Conservation (phyloP, 2,113 vertebrate species). For the Oxyruncus cristatus region DNA sequence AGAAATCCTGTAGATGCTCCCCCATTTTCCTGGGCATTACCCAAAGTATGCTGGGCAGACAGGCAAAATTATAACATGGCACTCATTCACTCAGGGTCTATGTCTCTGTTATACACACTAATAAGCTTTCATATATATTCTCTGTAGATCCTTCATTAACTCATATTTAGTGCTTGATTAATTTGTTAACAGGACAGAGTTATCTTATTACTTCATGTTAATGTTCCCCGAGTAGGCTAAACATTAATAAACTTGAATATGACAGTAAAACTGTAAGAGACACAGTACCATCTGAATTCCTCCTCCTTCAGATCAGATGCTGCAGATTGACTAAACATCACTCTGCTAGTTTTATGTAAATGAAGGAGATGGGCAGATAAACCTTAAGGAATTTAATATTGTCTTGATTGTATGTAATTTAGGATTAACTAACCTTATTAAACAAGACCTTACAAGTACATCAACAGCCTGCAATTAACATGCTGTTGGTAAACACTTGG, state of each 20-base stretch:
- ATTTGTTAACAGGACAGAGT: conserved; percentile 19
- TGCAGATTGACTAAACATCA: conserved; percentile 20
- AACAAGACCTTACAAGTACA: conserved; percentile 13
- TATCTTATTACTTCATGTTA: background rate
- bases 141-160: background rate
- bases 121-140: background rate
- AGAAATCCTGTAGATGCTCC: background rate
- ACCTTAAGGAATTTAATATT: conserved; percentile 9
- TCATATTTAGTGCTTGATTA: conserved; percentile 30
- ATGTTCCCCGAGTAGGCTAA: background rate
- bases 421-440: conserved; percentile 34
- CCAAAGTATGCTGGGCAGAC: background rate
- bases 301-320: conserved; percentile 35
- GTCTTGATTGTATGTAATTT: conserved; percentile 23
- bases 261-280: conserved; percentile 25
- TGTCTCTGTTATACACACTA: background rate
- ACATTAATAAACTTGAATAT: conserved; percentile 29
- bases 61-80: background rate
- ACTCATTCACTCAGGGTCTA: background rate
- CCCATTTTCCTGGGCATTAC: background rate
- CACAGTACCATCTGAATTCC: background rate
- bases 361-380: background rate
- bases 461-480: background rate
- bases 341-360: conserved; percentile 15
- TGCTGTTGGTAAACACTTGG: conserved; percentile 1